Conservation (phyloP, 2,888 invertebrate genomes). For the Chymomyza fuscimana region DNA sequence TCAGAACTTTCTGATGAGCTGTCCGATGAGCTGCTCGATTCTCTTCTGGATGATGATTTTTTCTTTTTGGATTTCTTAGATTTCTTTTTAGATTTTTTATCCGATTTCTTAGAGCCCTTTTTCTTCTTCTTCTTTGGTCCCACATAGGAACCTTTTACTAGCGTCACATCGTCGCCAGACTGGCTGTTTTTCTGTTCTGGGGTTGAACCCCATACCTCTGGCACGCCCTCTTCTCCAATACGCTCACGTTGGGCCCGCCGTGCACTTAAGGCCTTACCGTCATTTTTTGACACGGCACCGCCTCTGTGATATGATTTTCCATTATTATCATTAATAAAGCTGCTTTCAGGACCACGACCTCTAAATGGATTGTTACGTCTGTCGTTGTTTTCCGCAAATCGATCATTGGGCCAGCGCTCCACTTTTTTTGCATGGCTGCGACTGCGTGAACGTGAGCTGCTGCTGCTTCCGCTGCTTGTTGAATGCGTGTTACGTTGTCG, state of each 20-base stretch:
- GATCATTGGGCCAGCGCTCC: constrained; percentile 76
- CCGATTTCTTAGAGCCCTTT: constrained; percentile 49
- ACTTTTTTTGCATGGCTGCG: constrained; percentile 22
- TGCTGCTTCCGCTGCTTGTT: constrained; percentile 9
- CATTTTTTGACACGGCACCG: constrained; percentile 26
- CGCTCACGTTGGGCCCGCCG: constrained; percentile 87
- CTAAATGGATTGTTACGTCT: constrained; percentile 63
- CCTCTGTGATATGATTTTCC: constrained; percentile 37
- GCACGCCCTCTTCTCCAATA: constrained; percentile 86
- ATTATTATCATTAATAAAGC: constrained; percentile 56
- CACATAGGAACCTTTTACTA: constrained; percentile 62
- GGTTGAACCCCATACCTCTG: constrained; percentile 88
- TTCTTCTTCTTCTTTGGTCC: constrained; percentile 64
- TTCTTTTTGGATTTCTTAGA: constrained; percentile 78
- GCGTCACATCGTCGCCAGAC: constrained; percentile 79
- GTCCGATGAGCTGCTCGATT: constrained; percentile 36
- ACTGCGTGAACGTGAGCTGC: constrained; percentile 8
- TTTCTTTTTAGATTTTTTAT: constrained; percentile 44
- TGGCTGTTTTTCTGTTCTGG: constrained; percentile 82
- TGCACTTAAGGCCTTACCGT: constrained; percentile 84
- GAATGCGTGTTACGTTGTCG: not conserved
- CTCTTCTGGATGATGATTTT: constrained; percentile 64
- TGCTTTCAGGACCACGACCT: constrained; percentile 54
- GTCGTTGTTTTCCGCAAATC: constrained; percentile 57
- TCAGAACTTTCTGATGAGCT: constrained; percentile 23